Evolutionary conservation across 2,113 vertebrate species (phyloP), one percentile per base, ranked within the genome.

Genomic region (Tyrannus savana): DNA sequence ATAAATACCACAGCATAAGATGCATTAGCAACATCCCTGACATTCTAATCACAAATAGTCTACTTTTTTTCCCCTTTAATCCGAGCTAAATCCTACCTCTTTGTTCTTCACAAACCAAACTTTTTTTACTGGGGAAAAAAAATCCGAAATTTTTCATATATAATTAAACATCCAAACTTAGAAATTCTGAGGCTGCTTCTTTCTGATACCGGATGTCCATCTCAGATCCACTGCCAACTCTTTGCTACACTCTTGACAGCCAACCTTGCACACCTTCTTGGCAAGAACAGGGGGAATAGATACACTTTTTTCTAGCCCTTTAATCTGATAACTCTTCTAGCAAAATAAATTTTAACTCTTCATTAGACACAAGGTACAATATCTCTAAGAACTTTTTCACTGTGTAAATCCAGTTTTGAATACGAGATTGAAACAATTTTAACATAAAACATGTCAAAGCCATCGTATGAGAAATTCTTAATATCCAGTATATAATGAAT

Each of bases 41-140:
- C 8, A 3, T 69, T 56, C 22, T 77, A 27, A 52, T 37, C 0
- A 0, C 5, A 77, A 46, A 66, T 8, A 53, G 10, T 24, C 13
- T 19, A 33, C 4, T 16, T 31, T n/a, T 50, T 22, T 24, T 46
- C n/a, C 7, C 25, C 59, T 67, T 41, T 31, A 59, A 53, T 53
- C 8, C 21, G 19, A 85, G 25, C 46, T 31, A 46, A 30, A 30
- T n/a, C n/a, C n/a, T n/a, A n/a, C n/a, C 30, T 19, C 19, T 41
- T n/a, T 60, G 8, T 33, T 84, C 21, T n/a, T 81, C 53, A 55
- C 23, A 90, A 73, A 22, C 19, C 15, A 33, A 8, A 33, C 10
- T 56, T 87, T 46, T 77, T 77, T 50, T n/a, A 47, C 15, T 35
- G n/a, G 17, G 11, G 21, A 30, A 64, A 82, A 59, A 46, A 5